These are phyloP conservation scores for Leucoptera coffeella DNA, from an alignment of 2,888 invertebrate species.

Conservation along the genomic window DNA sequence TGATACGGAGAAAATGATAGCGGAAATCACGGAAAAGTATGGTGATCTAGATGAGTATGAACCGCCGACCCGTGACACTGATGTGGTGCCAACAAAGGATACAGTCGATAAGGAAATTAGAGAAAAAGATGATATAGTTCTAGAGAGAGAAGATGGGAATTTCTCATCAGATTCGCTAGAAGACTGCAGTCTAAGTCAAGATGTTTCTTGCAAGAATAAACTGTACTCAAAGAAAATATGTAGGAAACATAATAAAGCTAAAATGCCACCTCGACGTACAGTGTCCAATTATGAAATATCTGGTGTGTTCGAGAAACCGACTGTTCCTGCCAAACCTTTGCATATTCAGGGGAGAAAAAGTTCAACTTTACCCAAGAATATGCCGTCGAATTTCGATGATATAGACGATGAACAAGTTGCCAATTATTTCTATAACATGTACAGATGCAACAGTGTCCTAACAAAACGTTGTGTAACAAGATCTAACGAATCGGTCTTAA, in stretches of 20 bases:
- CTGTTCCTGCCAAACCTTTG: constrained; percentile 27
- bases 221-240: constrained; percentile 45
- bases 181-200: constrained; percentile 57
- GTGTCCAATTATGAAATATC: constrained; percentile 76
- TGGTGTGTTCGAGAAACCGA: constrained; percentile 30
- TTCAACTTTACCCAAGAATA: constrained; percentile 41
- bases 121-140: constrained; percentile 18
- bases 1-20: constrained; percentile 61
- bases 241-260: constrained; percentile 43
- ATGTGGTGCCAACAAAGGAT: constrained; percentile 32
- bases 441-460: constrained; percentile 42
- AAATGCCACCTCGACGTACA: constrained; percentile 56
- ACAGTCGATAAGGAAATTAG: too few species aligned
- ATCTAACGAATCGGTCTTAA: constrained; percentile 49
- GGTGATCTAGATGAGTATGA: constrained; percentile 54
- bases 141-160: constrained; percentile 57
- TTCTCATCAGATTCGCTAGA: constrained; percentile 77
- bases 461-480: constrained; percentile 53
- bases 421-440: constrained; percentile 28
- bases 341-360: constrained; percentile 32
- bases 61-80: constrained; percentile 21
- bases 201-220: constrained; percentile 43
- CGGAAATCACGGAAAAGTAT: constrained; percentile 58
- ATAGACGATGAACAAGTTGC: constrained; percentile 39
- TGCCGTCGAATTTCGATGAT: constrained; percentile 47